A percentile compares a stretch with the other conserved stretches of the same genome.
These are phyloP conservation scores for Andrena minutula DNA, from an alignment of 2,888 invertebrate genomes.

Conservation along the genomic window DNA sequence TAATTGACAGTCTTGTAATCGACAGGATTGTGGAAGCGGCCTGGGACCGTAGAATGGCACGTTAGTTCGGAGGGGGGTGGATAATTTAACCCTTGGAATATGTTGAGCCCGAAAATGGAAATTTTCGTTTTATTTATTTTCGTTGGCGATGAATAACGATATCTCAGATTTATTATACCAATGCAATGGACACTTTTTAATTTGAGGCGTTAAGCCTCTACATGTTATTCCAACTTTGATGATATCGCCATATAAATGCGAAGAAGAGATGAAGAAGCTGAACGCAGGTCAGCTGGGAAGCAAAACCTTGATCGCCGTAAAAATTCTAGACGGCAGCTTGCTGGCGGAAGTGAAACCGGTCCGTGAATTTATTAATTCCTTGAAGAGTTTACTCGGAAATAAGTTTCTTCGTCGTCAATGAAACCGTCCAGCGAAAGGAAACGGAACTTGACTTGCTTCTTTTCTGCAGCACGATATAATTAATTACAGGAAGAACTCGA, in stretches of 20 bases:
- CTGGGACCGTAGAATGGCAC: neutral
- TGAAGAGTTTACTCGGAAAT: slow-evolving; percentile 3
- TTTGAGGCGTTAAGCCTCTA: neutral
- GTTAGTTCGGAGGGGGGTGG: neutral
- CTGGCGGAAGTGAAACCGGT: neutral
- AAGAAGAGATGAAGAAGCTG: neutral
- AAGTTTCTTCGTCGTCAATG: slow-evolving; percentile 30
- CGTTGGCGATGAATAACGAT: neutral
- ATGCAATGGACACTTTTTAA: neutral
- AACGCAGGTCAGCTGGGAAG: neutral
- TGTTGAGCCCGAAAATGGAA: neutral
- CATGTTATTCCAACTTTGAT: neutral
- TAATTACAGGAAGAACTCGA: slow-evolving; percentile 19
- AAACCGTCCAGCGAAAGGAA: slow-evolving; percentile 18
- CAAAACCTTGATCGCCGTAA: neutral
- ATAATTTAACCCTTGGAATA: neutral
- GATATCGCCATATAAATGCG: neutral
- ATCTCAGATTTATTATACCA: neutral
- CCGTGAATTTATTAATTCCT: neutral
- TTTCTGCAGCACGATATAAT: slow-evolving; percentile 17
- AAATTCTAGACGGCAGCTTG: too few relatives aligned
- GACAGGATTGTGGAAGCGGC: slow-evolving; percentile 2
- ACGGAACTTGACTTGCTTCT: slow-evolving; percentile 5
- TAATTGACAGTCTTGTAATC: slow-evolving; percentile 32
- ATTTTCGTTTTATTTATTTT: neutral